Conservation (phyloP, 1,140 invertebrate genomes). For the Lordiphosa collinella region DNA sequence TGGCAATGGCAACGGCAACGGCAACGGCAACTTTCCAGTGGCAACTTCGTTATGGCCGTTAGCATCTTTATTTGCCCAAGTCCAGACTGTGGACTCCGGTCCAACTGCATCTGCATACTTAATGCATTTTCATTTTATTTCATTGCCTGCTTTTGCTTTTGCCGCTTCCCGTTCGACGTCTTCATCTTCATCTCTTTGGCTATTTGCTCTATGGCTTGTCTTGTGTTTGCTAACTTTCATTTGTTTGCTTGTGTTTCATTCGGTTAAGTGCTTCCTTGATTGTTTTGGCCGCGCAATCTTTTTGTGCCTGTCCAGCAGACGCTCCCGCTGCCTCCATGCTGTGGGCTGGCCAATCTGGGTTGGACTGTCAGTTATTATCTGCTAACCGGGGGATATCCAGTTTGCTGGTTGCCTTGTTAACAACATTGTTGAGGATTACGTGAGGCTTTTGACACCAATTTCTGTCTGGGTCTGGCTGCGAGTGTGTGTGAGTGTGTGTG, state of each 20-base stretch:
- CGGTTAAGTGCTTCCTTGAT: constrained; percentile 76
- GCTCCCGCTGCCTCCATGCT: constrained; percentile 1
- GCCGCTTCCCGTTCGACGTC: constrained; percentile 16
- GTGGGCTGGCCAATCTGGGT: too few species aligned
- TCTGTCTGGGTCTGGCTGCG: too few species aligned
- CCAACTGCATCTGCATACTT: constrained; percentile 60
- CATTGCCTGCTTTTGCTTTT: constrained; percentile 40
- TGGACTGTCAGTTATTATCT: constrained; percentile 25
- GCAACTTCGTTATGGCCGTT: constrained; percentile 68
- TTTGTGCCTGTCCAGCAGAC: constrained; percentile 6
- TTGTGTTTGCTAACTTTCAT: constrained; percentile 70
- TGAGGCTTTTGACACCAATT: constrained; percentile 31
- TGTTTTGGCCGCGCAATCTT: constrained; percentile 51
- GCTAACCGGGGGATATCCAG: constrained; percentile 10
- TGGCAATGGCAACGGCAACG: constrained; percentile 16
- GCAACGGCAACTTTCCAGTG: constrained; percentile 21
- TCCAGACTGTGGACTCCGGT: background rate
- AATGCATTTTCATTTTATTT: constrained; percentile 75
- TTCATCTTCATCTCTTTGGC: constrained; percentile 11
- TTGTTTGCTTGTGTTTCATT: constrained; percentile 77
- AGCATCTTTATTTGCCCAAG: constrained; percentile 61
- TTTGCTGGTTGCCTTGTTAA: constrained; percentile 35
- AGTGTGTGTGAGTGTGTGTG: too few species aligned
- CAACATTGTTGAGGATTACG: constrained; percentile 50
- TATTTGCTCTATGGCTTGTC: constrained; percentile 61